Conservation (phyloP, 2,113 vertebrate genomes). For the Laticauda laticaudata region DNA sequence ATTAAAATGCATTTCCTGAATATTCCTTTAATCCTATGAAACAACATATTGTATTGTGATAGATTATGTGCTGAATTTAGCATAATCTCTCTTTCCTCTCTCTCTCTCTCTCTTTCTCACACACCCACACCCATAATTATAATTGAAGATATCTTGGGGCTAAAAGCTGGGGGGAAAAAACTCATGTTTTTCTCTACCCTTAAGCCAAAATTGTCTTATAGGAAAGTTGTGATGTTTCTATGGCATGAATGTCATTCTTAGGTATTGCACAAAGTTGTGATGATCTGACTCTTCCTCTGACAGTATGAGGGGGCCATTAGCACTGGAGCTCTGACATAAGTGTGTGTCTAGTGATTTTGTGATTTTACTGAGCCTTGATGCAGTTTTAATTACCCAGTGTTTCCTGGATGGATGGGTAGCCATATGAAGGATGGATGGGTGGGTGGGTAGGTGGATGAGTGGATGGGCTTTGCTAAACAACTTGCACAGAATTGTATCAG, state of each 20-base stretch:
- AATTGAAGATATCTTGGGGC: neutral
- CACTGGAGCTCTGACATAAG: neutral
- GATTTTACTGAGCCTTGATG: neutral
- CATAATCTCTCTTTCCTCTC: neutral
- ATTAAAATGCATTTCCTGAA: slow-evolving; percentile 64
- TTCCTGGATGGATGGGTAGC: neutral
- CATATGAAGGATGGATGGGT: neutral
- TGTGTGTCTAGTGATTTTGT: neutral
- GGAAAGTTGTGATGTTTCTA: neutral
- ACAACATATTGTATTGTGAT: neutral
- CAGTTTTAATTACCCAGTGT: neutral
- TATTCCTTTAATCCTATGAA: slow-evolving; percentile 39
- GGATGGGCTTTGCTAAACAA: neutral
- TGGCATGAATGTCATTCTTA: neutral
- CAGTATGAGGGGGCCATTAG: neutral
- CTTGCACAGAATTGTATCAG: neutral
- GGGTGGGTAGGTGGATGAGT: neutral
- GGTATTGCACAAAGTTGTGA: neutral
- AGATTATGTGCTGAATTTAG: neutral
- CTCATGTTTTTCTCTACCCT: neutral
- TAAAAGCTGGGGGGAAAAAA: neutral
- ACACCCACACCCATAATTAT: neutral
- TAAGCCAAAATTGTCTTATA: neutral
- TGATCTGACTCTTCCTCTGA: neutral
- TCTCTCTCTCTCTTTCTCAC: neutral